A percentile compares a stretch with the other conserved stretches of the same genome.
These are phyloP conservation scores for Magallana nippona DNA, from an alignment of 2,888 invertebrate species.

Conservation along the genomic window DNA sequence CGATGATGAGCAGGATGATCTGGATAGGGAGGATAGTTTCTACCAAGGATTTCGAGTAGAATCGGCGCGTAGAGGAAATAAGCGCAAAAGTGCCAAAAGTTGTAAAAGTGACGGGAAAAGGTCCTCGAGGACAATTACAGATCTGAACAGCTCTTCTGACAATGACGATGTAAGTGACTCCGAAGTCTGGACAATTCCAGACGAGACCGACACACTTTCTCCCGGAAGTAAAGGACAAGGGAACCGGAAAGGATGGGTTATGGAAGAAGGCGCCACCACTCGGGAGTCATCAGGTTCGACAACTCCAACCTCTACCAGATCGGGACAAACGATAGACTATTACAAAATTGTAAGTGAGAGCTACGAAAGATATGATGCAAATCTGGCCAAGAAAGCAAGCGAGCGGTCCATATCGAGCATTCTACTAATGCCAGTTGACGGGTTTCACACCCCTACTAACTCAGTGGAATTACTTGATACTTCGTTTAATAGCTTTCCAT, in stretches of 20 bases:
- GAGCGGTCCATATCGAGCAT: constrained; percentile 72
- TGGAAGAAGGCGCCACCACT: constrained; percentile 52
- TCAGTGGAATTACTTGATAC: constrained; percentile 55
- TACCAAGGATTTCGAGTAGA: constrained; percentile 36
- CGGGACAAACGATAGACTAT: constrained; percentile 54
- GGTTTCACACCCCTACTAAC: constrained; percentile 60
- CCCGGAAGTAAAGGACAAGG: constrained; percentile 42
- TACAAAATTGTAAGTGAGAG: constrained; percentile 64
- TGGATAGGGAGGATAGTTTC: constrained; percentile 50
- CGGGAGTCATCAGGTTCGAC: constrained; percentile 38
- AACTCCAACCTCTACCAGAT: constrained; percentile 49
- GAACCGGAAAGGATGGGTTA: constrained; percentile 60
- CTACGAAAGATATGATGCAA: constrained; percentile 58
- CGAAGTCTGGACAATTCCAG: constrained; percentile 69
- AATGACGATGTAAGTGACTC: constrained; percentile 63
- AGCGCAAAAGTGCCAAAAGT: constrained; percentile 45
- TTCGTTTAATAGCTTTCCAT: constrained; percentile 56
- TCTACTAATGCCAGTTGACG: constrained; percentile 66
- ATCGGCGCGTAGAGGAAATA: constrained; percentile 37
- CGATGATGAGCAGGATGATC: constrained; percentile 28
- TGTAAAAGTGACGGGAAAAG: constrained; percentile 48
- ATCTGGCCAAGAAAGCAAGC: constrained; percentile 71
- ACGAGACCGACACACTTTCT: constrained; percentile 62
- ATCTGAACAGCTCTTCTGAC: constrained; percentile 61
- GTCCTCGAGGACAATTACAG: constrained; percentile 54